A percentile compares a stretch with the other conserved stretches of the same genome.
These are phyloP conservation scores for Azemiops feae DNA, from an alignment of 2,113 vertebrate genomes.

Conservation along the genomic window DNA sequence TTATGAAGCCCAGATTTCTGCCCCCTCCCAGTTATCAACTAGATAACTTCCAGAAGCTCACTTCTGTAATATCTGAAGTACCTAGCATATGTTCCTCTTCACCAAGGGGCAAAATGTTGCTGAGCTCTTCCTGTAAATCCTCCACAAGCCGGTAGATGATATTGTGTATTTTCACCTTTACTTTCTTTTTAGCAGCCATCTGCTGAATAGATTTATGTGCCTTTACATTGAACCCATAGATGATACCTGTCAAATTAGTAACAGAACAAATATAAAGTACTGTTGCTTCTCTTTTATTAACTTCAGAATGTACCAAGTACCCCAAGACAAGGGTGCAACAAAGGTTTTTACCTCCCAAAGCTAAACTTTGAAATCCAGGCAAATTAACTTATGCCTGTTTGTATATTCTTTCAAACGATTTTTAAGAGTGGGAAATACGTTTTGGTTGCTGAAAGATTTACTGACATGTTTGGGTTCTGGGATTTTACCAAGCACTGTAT, in stretches of 20 bases:
- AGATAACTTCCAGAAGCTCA: neutral
- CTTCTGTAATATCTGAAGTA: slow-evolving; percentile 42
- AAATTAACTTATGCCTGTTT: neutral
- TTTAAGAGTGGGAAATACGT: neutral
- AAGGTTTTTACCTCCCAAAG: neutral
- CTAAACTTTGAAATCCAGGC: neutral
- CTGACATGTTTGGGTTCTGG: neutral
- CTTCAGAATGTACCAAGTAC: slow-evolving; percentile 20
- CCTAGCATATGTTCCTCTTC: slow-evolving; percentile 74
- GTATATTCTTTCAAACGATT: neutral
- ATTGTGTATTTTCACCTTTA: slow-evolving; percentile 81
- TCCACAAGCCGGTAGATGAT: slow-evolving; percentile 91
- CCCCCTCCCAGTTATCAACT: neutral
- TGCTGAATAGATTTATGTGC: slow-evolving; percentile 74
- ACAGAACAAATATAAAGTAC: neutral
- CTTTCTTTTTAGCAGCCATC: slow-evolving; percentile 76
- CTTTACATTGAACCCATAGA: slow-evolving; percentile 89
- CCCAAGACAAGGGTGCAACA: neutral
- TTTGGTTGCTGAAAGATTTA: neutral
- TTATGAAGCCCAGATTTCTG: neutral
- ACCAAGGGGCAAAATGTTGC: slow-evolving; percentile 68
- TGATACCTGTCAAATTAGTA: slow-evolving; percentile 71
- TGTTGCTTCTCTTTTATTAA: neutral
- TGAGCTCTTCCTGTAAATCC: slow-evolving; percentile 84
- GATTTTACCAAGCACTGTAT: neutral